Conservation (phyloP, 2,113 vertebrate genomes). For the Ictalurus punctatus region DNA sequence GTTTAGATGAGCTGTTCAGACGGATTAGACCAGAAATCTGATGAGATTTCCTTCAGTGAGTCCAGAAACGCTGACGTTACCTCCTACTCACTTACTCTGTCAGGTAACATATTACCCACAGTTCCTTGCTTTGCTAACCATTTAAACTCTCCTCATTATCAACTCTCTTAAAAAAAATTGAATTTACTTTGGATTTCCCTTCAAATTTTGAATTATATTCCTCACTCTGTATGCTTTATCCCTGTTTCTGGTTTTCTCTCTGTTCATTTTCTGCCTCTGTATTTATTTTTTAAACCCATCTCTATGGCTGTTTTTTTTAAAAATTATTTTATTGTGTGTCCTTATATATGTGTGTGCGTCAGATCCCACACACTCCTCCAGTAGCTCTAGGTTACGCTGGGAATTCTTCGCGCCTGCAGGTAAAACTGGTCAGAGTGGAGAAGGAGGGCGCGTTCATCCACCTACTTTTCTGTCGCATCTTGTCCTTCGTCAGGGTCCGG, state of each 20-base stretch:
- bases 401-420: constrained; percentile 85
- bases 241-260: constrained; percentile 30
- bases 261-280: constrained; percentile 13
- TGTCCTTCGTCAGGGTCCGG: constrained; percentile 26
- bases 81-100: constrained; percentile 44
- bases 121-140: not conserved
- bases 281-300: not conserved
- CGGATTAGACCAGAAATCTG: constrained; percentile 32
- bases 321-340: not conserved
- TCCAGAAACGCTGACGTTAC: constrained; percentile 41
- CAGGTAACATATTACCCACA: constrained; percentile 63
- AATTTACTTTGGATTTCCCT: not conserved
- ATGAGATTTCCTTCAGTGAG: constrained; percentile 46
- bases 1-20: constrained; percentile 54
- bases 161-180: not conserved
- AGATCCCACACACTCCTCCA: constrained; percentile 59
- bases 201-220: not conserved
- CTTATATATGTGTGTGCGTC: not conserved
- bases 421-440: constrained; percentile 64
- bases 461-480: constrained; percentile 17
- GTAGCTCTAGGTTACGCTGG: constrained; percentile 79
- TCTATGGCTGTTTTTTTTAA: constrained; percentile 1
- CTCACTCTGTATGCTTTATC: constrained; percentile 24
- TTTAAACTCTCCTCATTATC: not conserved
- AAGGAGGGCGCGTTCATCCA: not conserved